Evolutionary conservation across 2,888 invertebrate species (phyloP).

Genomic region (Plusia festucae): DNA sequence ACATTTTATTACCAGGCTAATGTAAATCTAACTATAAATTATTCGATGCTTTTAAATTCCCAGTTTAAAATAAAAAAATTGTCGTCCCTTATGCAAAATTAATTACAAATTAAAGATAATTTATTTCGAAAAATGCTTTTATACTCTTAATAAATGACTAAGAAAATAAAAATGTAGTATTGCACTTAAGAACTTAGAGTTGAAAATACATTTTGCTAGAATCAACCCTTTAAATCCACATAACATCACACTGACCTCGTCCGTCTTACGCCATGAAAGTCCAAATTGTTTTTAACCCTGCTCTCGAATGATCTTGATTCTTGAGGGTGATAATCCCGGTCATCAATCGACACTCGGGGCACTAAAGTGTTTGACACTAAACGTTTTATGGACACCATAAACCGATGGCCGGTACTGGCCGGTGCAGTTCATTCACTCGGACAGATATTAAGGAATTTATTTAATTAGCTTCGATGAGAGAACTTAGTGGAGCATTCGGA

Average conservation of each 20-base stretch:
- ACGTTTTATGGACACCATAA: constrained; percentile 57
- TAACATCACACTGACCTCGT: constrained; percentile 14
- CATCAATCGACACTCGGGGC: constrained; percentile 49
- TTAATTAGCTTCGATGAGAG: constrained; percentile 43
- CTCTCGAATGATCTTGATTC: constrained; percentile 7
- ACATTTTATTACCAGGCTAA: background rate
- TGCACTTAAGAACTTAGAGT: too few relatives aligned
- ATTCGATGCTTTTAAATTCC: too few relatives aligned
- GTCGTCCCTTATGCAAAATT: too few relatives aligned
- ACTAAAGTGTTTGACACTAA: constrained; percentile 56
- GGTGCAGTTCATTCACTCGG: constrained; percentile 54
- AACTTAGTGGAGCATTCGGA: constrained; percentile 13
- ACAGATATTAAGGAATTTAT: constrained; percentile 40
- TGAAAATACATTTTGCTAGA: constrained; percentile 14
- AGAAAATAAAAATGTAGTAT: too few relatives aligned
- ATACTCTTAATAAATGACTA: too few relatives aligned
- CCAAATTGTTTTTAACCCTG: constrained; percentile 44
- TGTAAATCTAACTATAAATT: too few relatives aligned
- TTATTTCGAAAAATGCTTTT: too few relatives aligned
- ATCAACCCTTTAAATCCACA: constrained; percentile 29
- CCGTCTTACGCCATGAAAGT: constrained; percentile 40
- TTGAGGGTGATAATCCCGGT: constrained; percentile 50
- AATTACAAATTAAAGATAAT: too few relatives aligned
- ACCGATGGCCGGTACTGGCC: constrained; percentile 28
- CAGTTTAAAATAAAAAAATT: too few relatives aligned